Evolutionary conservation across 1,140 invertebrate species (phyloP).

Genomic region (Euwallacea fornicatus): DNA sequence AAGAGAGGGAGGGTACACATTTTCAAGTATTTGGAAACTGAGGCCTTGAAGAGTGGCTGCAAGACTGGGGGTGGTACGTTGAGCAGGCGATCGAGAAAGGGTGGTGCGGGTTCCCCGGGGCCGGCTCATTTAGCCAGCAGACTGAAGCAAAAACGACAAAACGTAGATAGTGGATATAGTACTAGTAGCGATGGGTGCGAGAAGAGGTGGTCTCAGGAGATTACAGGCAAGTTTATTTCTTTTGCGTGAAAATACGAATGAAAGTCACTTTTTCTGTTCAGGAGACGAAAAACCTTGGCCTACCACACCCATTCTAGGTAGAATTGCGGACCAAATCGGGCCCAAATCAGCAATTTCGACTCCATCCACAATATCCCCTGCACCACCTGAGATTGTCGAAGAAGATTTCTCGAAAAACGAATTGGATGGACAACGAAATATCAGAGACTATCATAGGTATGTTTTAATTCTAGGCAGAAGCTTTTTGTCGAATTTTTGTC

Average conservation of each 20-base stretch:
- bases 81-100: conserved; percentile 47
- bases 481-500: not conserved
- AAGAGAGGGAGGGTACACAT: conserved; percentile 89
- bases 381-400: conserved; percentile 57
- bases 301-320: conserved; percentile 55
- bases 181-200: conserved; percentile 78
- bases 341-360: conserved; percentile 60
- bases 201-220: conserved; percentile 85
- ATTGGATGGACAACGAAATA: conserved; percentile 32
- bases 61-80: conserved; percentile 53
- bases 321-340: conserved; percentile 54
- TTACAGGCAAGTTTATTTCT: conserved; percentile 52
- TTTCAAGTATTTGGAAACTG: conserved; percentile 90
- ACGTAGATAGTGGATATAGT: conserved; percentile 87
- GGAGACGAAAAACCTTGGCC: conserved; percentile 49
- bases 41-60: conserved; percentile 72
- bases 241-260: not conserved
- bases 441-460: conserved; percentile 27
- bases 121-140: conserved; percentile 45
- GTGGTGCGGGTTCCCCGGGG: conserved; percentile 43
- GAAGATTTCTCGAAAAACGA: conserved; percentile 53
- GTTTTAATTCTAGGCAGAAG: conserved; percentile 8
- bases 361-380: conserved; percentile 64
- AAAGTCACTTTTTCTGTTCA: conserved; percentile 26
- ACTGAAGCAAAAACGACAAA: conserved; percentile 67